Conservation (phyloP, 2,888 invertebrate genomes). For the Bruchidius siliquastri region DNA sequence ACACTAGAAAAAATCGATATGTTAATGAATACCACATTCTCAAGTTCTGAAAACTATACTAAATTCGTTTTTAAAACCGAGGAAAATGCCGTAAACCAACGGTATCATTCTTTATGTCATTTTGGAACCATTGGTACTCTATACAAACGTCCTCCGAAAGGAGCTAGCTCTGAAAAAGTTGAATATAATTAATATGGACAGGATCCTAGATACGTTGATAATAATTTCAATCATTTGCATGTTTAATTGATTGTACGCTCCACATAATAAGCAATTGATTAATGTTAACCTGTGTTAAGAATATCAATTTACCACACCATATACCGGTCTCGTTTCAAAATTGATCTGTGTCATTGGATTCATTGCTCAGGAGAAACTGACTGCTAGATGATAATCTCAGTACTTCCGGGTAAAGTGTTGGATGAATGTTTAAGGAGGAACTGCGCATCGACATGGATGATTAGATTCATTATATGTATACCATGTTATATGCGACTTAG, state of each 20-base stretch:
- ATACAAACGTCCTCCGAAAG: not conserved
- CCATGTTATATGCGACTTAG: too few relatives aligned
- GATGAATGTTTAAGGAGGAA: too few relatives aligned
- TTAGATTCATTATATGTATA: too few relatives aligned
- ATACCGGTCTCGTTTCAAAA: not conserved
- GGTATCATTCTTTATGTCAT: not conserved
- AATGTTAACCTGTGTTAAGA: not conserved
- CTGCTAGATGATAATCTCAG: not conserved
- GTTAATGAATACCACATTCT: not conserved
- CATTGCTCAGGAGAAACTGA: not conserved
- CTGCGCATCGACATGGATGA: too few relatives aligned
- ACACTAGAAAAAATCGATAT: too few relatives aligned
- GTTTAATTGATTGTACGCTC: not conserved
- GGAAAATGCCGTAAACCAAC: not conserved
- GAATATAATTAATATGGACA: not conserved
- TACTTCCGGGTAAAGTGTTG: not conserved
- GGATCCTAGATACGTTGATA: not conserved
- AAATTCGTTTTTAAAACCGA: not conserved
- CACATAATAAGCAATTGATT: not conserved
- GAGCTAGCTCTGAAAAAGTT: not conserved
- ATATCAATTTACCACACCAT: not conserved
- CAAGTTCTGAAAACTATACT: not conserved
- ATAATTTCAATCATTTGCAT: not conserved
- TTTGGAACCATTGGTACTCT: not conserved
- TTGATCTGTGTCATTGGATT: not conserved